phyloP scores from a whole-genome alignment of 2,113 vertebrate genomes.

The Oncorhynchus clarkii region DNA sequence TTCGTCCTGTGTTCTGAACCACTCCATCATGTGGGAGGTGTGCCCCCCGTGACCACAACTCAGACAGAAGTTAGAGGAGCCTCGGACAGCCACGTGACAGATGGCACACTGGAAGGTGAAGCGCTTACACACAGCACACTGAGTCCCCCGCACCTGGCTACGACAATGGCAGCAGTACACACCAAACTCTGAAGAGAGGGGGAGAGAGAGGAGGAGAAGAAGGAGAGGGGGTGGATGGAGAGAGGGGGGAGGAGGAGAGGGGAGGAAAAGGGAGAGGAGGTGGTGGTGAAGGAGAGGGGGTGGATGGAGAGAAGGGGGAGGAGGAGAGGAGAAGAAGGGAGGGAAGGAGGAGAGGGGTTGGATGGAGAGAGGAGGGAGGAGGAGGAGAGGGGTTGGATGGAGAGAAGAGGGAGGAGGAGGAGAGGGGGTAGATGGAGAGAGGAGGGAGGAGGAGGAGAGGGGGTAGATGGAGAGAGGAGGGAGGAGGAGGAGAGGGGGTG shows the following conservation, averaged over 20 bases:
- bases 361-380: too few species aligned
- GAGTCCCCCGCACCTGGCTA: constrained; percentile 87
- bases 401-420: too few species aligned
- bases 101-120: constrained; percentile 96
- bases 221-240: not conserved
- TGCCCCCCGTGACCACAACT: constrained; percentile 95
- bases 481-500: not conserved
- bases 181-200: constrained; percentile 81
- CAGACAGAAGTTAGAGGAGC: constrained; percentile 97
- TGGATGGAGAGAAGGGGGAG: not conserved
- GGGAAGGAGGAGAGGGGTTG: accelerated
- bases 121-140: constrained; percentile 92
- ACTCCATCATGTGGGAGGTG: constrained; percentile 98
- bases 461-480: not conserved
- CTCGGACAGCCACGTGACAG: constrained; percentile 93
- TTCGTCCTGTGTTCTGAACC: constrained; percentile 93
- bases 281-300: accelerated
- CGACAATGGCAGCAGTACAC: constrained; percentile 97
- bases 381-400: too few species aligned
- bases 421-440: too few species aligned
- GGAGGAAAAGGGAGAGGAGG: accelerated
- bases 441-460: constrained; percentile 3
- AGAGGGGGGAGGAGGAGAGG: not conserved
- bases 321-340: not conserved
- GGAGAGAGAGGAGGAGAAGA: not conserved